Evolutionary conservation across 2,888 invertebrate species (phyloP).

Genomic region (Dermolepida albohirtum): DNA sequence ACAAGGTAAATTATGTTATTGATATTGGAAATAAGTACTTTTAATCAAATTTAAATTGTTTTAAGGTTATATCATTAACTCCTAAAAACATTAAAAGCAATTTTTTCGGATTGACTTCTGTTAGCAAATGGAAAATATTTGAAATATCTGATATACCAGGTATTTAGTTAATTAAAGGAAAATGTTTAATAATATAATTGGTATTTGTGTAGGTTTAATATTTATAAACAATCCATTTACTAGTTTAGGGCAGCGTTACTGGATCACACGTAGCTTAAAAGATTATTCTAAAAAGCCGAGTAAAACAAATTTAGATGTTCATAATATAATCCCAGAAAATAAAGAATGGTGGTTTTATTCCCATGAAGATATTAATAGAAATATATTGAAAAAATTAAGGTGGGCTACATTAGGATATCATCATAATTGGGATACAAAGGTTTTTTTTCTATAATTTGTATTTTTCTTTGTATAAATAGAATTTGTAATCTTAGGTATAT

Average conservation of each 20-base stretch:
- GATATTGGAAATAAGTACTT: conserved; percentile 18
- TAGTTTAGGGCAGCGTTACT: conserved; percentile 80
- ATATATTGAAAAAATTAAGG: conserved; percentile 72
- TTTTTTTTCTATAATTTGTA: conserved; percentile 55
- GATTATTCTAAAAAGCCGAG: conserved; percentile 82
- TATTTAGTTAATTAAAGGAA: conserved; percentile 48
- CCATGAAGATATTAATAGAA: conserved; percentile 49
- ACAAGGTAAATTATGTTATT: conserved; percentile 30
- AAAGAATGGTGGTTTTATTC: conserved; percentile 75
- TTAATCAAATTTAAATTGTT: conserved; percentile 9
- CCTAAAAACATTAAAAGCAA: conserved; percentile 37
- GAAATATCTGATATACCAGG: conserved; percentile 73
- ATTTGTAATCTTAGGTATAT: conserved; percentile 69
- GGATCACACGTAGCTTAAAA: conserved; percentile 82
- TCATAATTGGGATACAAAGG: conserved; percentile 97
- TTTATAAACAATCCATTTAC: conserved; percentile 89
- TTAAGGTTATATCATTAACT: conserved; percentile 37
- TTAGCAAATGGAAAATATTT: conserved; percentile 73
- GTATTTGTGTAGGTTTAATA: conserved; percentile 72
- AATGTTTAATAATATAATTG: conserved; percentile 22
- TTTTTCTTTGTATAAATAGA: background rate
- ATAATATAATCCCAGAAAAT: conserved; percentile 60
- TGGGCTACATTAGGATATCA: conserved; percentile 99
- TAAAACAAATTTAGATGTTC: conserved; percentile 75
- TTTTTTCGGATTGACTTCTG: conserved; percentile 65